Base-by-base conservation (phyloP, 2,113 vertebrate species). In the Macquaria australasica region DNA sequence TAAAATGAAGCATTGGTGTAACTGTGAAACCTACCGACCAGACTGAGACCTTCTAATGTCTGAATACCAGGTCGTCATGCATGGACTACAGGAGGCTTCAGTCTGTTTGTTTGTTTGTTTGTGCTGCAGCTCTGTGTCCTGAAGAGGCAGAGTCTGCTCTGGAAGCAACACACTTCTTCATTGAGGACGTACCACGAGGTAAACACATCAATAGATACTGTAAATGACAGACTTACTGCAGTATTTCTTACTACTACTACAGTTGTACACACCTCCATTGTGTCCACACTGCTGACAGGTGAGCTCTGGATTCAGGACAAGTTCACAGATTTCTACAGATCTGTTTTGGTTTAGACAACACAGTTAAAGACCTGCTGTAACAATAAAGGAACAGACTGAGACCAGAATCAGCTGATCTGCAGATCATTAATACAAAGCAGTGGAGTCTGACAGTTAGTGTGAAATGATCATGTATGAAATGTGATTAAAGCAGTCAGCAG, bases 121-220 rank as follows among this genome's bases (percentile, higher is more conserved):
- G 50, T 60, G 87, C 69, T 82, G 55, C 86, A 99, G 98, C 98
- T 79, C 92, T 99, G 86, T 96, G 94, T 92, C 93, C 97, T 14
- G 98, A 99, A 80, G 98, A 99, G 87, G 96, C 98, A 0, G 98
- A 99, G 86, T 98, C 98, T 23, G 98, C 98, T 76, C 94, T 98
- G 86, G 98, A 99, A 86, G 98, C 98, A 0, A 90, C 98, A 5
- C 94, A 93, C 45, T 99, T 97, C 69, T 99, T 99, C 92, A 97
- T 97, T 1, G 97, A 98, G n/a, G 96, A 97, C 11, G 92, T 85
- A 21, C 82, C 94, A 23, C 96, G 95, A 96, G 97, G 98, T 98
- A 94, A 81, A 41, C 9, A 31, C 21, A 50, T 15, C 3, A 3
- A 39, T 6, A 11, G 43, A 53, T 20, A 50, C 21, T 51, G 3